A percentile compares a stretch with the other conserved stretches of the same genome.
These are phyloP conservation scores for Strigamia maritima DNA, from an alignment of 2,888 invertebrate species.

Conservation along the genomic window DNA sequence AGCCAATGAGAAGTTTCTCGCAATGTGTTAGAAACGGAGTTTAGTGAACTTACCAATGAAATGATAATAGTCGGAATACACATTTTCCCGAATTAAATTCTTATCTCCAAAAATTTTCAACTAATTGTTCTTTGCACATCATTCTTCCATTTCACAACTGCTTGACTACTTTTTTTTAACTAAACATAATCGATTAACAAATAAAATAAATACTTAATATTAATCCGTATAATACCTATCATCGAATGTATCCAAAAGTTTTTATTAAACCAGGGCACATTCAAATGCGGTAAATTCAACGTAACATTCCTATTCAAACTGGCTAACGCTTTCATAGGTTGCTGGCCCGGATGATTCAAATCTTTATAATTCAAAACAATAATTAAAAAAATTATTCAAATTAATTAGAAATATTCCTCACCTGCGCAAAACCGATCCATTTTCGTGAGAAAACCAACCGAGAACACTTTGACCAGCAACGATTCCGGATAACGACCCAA, in stretches of 20 bases:
- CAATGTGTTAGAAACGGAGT: no score
- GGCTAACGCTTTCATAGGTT: background rate
- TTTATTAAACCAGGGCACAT: background rate
- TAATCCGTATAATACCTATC: background rate
- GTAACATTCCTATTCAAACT: background rate
- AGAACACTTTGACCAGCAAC: background rate
- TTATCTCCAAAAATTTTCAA: background rate
- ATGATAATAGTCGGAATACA: background rate
- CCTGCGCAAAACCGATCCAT: background rate
- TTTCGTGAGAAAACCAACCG: background rate
- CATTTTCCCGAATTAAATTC: background rate
- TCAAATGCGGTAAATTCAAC: background rate
- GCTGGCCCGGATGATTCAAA: background rate
- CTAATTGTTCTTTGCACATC: background rate
- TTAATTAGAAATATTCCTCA: background rate
- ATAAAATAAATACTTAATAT: background rate
- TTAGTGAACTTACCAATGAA: background rate
- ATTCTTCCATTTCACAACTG: background rate
- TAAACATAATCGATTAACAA: no score
- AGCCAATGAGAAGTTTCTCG: no score
- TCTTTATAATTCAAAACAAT: background rate
- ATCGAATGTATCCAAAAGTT: background rate
- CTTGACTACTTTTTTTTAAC: background rate
- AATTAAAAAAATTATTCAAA: background rate
- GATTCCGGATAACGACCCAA: background rate